Conservation (phyloP, 2,113 vertebrate species). For the Lepisosteus oculatus region DNA sequence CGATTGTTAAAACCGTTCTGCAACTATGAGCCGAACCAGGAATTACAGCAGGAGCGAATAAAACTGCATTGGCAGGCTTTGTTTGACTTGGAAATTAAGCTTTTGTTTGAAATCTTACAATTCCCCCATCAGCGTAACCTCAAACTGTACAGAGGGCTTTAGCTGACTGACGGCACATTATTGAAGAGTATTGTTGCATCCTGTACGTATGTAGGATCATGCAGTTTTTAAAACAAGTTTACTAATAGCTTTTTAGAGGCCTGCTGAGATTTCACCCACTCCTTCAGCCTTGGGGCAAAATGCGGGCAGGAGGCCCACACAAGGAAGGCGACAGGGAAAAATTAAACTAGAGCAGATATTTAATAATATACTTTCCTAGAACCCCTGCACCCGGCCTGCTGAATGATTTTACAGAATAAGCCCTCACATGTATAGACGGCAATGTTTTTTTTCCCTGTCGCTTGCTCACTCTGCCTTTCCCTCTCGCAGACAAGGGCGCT, state of each 20-base stretch:
- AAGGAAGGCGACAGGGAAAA: not conserved
- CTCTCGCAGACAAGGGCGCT: conserved; percentile 25
- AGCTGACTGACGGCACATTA: too few relatives aligned
- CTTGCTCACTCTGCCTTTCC: conserved; percentile 5
- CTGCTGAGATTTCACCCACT: conserved; percentile 20
- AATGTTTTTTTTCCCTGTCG: not conserved
- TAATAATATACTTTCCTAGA: conserved; percentile 23
- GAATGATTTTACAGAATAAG: conserved; percentile 15
- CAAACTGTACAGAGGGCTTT: too few relatives aligned
- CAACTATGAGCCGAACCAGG: too few relatives aligned
- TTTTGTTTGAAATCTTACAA: too few relatives aligned
- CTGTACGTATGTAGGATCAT: not conserved
- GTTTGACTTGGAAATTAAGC: too few relatives aligned
- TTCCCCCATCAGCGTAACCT: too few relatives aligned
- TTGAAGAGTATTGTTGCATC: too few relatives aligned
- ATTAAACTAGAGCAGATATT: conserved; percentile 19
- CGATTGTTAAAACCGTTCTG: too few relatives aligned
- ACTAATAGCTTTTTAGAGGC: conserved; percentile 12
- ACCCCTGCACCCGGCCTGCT: conserved; percentile 18
- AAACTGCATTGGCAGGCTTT: too few relatives aligned
- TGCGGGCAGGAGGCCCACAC: conserved; percentile 7
- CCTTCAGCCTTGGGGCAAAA: conserved; percentile 22
- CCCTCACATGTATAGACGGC: conserved; percentile 8
- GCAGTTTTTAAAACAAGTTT: conserved; percentile 13
- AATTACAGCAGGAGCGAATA: too few relatives aligned